These are phyloP conservation scores for Drosophila tropicalis DNA, from an alignment of 1,140 invertebrate genomes.

Conservation along the genomic window DNA sequence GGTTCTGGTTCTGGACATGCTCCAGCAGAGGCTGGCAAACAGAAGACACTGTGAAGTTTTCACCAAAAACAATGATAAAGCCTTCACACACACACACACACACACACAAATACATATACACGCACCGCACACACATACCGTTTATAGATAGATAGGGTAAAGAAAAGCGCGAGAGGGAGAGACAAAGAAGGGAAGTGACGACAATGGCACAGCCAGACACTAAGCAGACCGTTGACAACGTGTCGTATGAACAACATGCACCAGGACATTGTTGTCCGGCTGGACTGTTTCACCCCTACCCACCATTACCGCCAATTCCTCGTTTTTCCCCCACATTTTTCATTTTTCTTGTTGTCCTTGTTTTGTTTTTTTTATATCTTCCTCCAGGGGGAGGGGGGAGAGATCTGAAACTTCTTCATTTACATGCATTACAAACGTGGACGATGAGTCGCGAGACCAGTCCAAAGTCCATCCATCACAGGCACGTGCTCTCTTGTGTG, in stretches of 20 bases:
- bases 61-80: background rate
- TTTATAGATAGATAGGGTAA: too few relatives aligned
- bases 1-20: constrained; percentile 15
- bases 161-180: too few relatives aligned
- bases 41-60: constrained; percentile 7
- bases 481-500: background rate
- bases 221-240: constrained; percentile 24
- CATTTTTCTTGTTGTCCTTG: background rate
- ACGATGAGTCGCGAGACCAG: constrained; percentile 5
- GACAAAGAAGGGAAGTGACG: background rate
- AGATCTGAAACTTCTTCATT: constrained; percentile 13
- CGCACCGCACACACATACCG: background rate
- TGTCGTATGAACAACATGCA: constrained; percentile 22
- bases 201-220: constrained; percentile 23
- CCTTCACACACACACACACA: constrained; percentile 24
- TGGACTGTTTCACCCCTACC: background rate
- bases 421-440: constrained; percentile 20
- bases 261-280: constrained; percentile 17
- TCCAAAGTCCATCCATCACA: constrained; percentile 15
- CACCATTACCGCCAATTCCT: too few relatives aligned
- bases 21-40: constrained; percentile 11
- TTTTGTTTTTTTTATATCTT: background rate
- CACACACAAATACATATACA: background rate
- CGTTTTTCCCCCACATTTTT: background rate
- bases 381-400: background rate